Base-by-base conservation (phyloP, 2,797 vertebrate species). In the Gymnoscopelus microlampas region DNA sequence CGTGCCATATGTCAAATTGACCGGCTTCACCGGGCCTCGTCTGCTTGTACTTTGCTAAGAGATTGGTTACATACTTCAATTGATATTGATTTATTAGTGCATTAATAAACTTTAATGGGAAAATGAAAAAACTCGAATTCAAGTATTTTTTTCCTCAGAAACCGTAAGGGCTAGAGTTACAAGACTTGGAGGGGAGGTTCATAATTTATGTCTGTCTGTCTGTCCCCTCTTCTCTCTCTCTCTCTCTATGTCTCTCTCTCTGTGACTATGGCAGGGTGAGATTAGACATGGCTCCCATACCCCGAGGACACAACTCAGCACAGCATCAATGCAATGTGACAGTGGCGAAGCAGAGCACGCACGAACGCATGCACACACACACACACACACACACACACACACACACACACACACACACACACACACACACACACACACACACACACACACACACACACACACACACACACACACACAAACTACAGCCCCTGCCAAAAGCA, bases 331-430 rank as follows among this genome's bases (percentile, higher is more conserved):
- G 12, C 50, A 51, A 51, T 51, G 50, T 51, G 50, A 51, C 50
- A 51, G 50, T 15, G n/a, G 50, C 12, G n/a, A 51, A 51, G 12
- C n/a, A 51, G 3, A 51, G 13, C 50, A 51, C 4, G 3, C 12
- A 51, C 50, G 9, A 3, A 51, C 39, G 19, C 44, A 61, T 7
- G 13, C 12, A 48, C 35, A 23, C 60, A 24, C 58, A 60, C 58
- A 60, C 58, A 47, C 32, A 47, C 35, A 44, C 35, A 19, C 32
- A n/a, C 14, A 47, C 58, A 29, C 39, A 23, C 24, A 14, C 24
- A 63, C 24, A 9, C 49, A 63, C 24, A 32, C 61, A 53, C 48
- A 48, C 44, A 61, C 60, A 49, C 26, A n/a, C 26, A 32, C 7
- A 14, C 29, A 59, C 4, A 14, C 12, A n/a, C 39, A 49, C 59